Evolutionary conservation across 2,888 invertebrate species (phyloP), one percentile per base, ranked within the genome.

Genomic region (Drosophila percnosoma): DNA sequence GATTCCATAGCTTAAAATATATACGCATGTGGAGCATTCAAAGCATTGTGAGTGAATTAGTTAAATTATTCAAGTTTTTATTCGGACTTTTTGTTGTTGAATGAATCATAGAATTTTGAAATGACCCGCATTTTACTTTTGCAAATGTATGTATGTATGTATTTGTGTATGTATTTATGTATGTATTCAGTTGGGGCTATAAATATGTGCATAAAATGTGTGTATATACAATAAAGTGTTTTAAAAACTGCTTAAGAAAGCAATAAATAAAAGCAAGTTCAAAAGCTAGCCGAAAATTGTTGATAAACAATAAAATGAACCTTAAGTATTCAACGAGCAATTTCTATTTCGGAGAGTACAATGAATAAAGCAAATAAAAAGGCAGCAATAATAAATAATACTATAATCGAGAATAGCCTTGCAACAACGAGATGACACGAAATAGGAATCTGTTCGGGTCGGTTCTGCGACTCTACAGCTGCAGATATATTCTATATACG

Each of bases 291-390:
- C 42, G 65, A 62, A 72, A 73, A 58, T 13, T 80, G 80, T 78
- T 78, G 72, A 80, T 73, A 76, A 78, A 68, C 80, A 80, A 80
- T 72, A 65, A 80, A 76, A 80, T 80, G 66, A 53, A 73, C 60
- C 68, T 60, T 55, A 67, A 68, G 59, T 72, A 57, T 52, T 57
- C 27, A 55, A 10, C 54, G 53, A 62, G 63, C 27, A 48, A 49
- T 58, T 68, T 75, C 40, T 29, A 61, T 49, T 62, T 45, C 38
- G 24, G 4, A 45, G 40, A 49, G 54, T 55, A 60, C 49, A 60
- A 49, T 64, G 45, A 58, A 68, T 54, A 42, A 49, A 53, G 62
- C 38, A 52, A 54, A 31, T 11, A 38, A 48, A 18, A 34, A n/a
- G 38, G 33, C 53, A 38, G n/a, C 49, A 74, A 27, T 21, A 73